Evolutionary conservation across 2,113 vertebrate species (phyloP).

Genomic region (Hystrix brachyura): DNA sequence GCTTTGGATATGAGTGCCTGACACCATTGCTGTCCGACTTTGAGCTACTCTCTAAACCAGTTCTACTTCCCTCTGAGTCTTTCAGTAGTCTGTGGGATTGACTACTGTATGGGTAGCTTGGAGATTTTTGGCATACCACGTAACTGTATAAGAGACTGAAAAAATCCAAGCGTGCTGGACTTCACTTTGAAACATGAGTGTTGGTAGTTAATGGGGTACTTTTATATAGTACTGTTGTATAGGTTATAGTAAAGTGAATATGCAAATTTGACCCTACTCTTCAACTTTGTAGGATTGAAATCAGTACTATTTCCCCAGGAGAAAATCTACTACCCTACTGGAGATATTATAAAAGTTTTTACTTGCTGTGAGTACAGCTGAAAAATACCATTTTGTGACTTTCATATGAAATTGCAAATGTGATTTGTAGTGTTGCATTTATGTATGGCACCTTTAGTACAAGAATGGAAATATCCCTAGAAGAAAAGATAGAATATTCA

Average conservation of each 20-base stretch:
- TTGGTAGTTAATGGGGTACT: slow-evolving; percentile 12
- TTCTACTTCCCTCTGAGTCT: background rate
- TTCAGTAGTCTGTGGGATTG: background rate
- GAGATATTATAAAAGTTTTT: slow-evolving; percentile 45
- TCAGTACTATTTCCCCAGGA: slow-evolving; percentile 23
- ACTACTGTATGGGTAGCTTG: background rate
- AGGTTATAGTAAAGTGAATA: slow-evolving; percentile 14
- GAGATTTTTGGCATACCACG: background rate
- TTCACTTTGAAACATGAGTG: slow-evolving; percentile 21
- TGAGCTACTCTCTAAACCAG: background rate
- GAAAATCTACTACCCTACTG: slow-evolving; percentile 25
- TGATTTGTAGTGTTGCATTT: slow-evolving; percentile 69
- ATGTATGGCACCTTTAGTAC: slow-evolving; percentile 78
- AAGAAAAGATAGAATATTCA: slow-evolving; percentile 57
- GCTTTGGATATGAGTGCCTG: slow-evolving; percentile 52
- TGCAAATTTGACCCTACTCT: slow-evolving; percentile 33
- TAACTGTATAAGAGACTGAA: slow-evolving; percentile 33
- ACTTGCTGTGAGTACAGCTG: slow-evolving; percentile 51
- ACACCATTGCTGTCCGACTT: background rate
- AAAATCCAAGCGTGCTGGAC: slow-evolving; percentile 44
- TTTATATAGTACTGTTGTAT: slow-evolving; percentile 53
- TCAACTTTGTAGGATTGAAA: slow-evolving; percentile 56
- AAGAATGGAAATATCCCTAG: slow-evolving; percentile 75
- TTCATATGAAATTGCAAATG: slow-evolving; percentile 59
- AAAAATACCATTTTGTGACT: slow-evolving; percentile 63